Evolutionary conservation across 2,888 invertebrate genomes (phyloP), one percentile per base, ranked within the genome.

Genomic region (Drosophila lacicola): DNA sequence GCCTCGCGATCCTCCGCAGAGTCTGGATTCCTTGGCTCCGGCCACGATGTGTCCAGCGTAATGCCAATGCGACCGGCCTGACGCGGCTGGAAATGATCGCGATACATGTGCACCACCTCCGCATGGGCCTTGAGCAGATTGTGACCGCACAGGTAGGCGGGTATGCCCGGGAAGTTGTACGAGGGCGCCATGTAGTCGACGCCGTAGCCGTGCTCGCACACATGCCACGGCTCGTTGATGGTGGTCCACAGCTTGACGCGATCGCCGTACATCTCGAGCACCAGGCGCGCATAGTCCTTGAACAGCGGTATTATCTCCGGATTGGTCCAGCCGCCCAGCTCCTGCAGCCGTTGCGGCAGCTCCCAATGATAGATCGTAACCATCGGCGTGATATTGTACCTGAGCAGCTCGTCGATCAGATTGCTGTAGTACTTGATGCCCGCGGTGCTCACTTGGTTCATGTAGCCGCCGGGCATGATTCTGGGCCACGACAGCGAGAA

Each of bases 401-500:
- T 93, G 8, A 95, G 74, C 8, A 97, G 93, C 81, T 95, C 95
- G 83, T 96, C 93, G 56, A 97, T 95, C 46, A 98, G 92, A 75
- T 95, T 94, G 84, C 95, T 95, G 91, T 98, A 98, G 91, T 97
- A 96, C 63, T 94, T 92, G 11, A 97, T 93, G 17, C 96, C 97
- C 2, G 94, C 93, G 42, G 93, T 92, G 89, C 96, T 97, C 19
- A 96, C 93, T 19, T 94, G 89, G 82, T 95, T 94, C 11, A 94
- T 93, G 61, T 94, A 93, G 10, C 96, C 97, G 11, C 93, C 94
- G 0, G 97, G 96, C 73, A 97, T 92, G 49, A 97, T 93, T 53
- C 97, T 93, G 0, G 95, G 92, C 97, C 97, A 97, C 0, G 96
- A 94, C 78, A 96, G 93, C 0, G 96, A 96, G 90, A 96, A 96